phyloP scores from a whole-genome alignment of 2,888 invertebrate genomes.

The Leptinotarsa tumamoca region DNA sequence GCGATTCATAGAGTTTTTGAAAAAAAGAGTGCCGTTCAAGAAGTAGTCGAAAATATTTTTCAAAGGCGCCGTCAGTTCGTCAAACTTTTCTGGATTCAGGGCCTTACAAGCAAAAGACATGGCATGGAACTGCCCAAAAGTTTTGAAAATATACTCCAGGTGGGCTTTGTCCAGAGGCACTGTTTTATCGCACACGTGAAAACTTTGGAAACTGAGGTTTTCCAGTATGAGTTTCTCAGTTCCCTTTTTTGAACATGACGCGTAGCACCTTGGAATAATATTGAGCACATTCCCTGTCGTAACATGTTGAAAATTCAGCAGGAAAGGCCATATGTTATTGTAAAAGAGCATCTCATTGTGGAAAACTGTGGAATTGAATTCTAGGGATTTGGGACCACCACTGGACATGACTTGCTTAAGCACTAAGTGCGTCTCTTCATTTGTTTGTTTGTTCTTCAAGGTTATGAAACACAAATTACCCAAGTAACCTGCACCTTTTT shows the following conservation, averaged over 20 bases:
- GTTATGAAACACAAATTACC: slow-evolving; percentile 29
- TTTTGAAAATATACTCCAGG: slow-evolving; percentile 42
- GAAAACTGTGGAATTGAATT: slow-evolving; percentile 25
- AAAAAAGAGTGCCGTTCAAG: slow-evolving; percentile 6
- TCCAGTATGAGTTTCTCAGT: slow-evolving; percentile 45
- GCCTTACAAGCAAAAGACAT: slow-evolving; percentile 44
- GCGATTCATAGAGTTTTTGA: slow-evolving; percentile 21
- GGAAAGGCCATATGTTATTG: slow-evolving; percentile 11
- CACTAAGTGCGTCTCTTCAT: slow-evolving; percentile 23
- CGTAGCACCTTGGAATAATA: slow-evolving; percentile 25
- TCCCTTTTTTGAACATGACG: neutral
- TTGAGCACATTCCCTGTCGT: neutral
- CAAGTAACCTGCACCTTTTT: slow-evolving; percentile 34
- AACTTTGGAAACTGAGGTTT: slow-evolving; percentile 42
- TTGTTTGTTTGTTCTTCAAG: slow-evolving; percentile 24
- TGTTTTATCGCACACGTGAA: slow-evolving; percentile 34
- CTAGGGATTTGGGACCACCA: neutral
- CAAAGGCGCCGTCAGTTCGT: slow-evolving; percentile 11
- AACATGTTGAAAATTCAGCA: slow-evolving; percentile 19
- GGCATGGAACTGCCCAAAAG: slow-evolving; percentile 51
- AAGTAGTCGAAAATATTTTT: slow-evolving; percentile 25
- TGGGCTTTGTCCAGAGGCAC: slow-evolving; percentile 44
- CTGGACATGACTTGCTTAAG: slow-evolving; percentile 28
- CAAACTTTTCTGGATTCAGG: slow-evolving; percentile 23
- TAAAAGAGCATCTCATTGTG: slow-evolving; percentile 33